Evolutionary conservation across 2,888 invertebrate genomes (phyloP), one percentile per base, ranked within the genome.

Genomic region (Patella caerulea): DNA sequence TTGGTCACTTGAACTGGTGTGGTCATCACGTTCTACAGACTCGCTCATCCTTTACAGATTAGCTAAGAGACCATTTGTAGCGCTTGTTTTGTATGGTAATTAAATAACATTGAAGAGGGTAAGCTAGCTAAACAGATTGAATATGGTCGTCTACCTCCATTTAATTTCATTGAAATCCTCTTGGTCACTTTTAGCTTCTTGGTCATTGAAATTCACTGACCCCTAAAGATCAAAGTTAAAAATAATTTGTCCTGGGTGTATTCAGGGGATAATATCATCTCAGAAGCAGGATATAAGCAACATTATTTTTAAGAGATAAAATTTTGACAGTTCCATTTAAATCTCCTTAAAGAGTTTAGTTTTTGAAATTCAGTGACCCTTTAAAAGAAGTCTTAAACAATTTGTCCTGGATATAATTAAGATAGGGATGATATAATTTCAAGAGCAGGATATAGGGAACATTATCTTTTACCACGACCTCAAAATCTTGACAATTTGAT

Each of bases 11-110:
- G 65, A 24, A 24, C 19, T 65, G 24, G 24, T 65, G 24, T 65
- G 65, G 65, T 65, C 65, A 65, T 65, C 65, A 65, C 19, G 14
- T 19, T 65, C 12, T 24, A 65, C 19, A 65, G 65, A 65, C 19
- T 65, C 24, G 14, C 24, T 65, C 19, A 65, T 19, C 65, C 65
- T 11, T 19, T 24, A 65, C 65, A 24, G 65, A 65, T 65, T 65
- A 65, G 65, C 65, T 24, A 24, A 19, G 14, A 65, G 19, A 24
- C 24, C 24, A 65, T 65, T 65, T 24, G 65, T 24, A 65, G 24
- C 65, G 19, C 65, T 65, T 65, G 65, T 65, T 65, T 65, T 65
- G 65, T 65, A 19, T 65, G 17, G 19, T 24, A 65, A 65, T 65
- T 65, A 65, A 65, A 65, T 65, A 65, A 65, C 65, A 65, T 65